Percentiles rank a stretch among this genome's conserved stretches.
Evolutionary conservation across 1,140 invertebrate species (phyloP).

Genomic region (Matsumurasca onukii): DNA sequence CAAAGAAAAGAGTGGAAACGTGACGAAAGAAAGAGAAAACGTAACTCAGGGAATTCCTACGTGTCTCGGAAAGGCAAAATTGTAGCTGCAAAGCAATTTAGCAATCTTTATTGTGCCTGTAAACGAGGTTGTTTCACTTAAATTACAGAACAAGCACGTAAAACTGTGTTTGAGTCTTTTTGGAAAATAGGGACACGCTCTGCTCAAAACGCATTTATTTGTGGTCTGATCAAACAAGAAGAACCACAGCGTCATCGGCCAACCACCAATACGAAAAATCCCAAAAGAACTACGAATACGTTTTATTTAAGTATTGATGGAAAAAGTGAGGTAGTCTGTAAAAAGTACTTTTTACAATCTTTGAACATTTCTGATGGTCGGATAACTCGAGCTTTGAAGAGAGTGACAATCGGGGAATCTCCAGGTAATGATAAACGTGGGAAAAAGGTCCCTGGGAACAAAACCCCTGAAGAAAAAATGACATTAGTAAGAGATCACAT

Average conservation of each 20-base stretch:
- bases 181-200: slow-evolving; percentile 23
- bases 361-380: slow-evolving; percentile 23
- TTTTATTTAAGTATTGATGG: slow-evolving; percentile 20
- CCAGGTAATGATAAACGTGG: slow-evolving; percentile 21
- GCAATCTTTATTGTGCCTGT: neutral
- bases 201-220: slow-evolving; percentile 28
- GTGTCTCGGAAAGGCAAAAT: slow-evolving; percentile 1
- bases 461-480: slow-evolving; percentile 27
- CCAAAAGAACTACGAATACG: slow-evolving; percentile 1
- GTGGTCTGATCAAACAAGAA: slow-evolving; percentile 28
- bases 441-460: slow-evolving; percentile 25
- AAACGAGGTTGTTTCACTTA: slow-evolving; percentile 1
- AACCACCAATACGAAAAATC: slow-evolving; percentile 6
- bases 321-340: slow-evolving; percentile 16
- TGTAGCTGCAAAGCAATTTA: neutral
- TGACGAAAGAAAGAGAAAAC: slow-evolving; percentile 3
- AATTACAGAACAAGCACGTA: slow-evolving; percentile 10
- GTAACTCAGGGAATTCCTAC: neutral
- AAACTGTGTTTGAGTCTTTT: slow-evolving; percentile 18
- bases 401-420: slow-evolving; percentile 6
- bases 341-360: slow-evolving; percentile 26
- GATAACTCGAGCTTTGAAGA: slow-evolving; percentile 19
- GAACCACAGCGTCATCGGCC: slow-evolving; percentile 18
- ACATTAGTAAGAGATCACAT: slow-evolving; percentile 26
- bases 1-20: slow-evolving; percentile 8